A percentile compares a stretch with the other conserved stretches of the same genome.
Evolutionary conservation across 2,113 vertebrate genomes (phyloP).

Genomic region (Dasyurus viverrinus): DNA sequence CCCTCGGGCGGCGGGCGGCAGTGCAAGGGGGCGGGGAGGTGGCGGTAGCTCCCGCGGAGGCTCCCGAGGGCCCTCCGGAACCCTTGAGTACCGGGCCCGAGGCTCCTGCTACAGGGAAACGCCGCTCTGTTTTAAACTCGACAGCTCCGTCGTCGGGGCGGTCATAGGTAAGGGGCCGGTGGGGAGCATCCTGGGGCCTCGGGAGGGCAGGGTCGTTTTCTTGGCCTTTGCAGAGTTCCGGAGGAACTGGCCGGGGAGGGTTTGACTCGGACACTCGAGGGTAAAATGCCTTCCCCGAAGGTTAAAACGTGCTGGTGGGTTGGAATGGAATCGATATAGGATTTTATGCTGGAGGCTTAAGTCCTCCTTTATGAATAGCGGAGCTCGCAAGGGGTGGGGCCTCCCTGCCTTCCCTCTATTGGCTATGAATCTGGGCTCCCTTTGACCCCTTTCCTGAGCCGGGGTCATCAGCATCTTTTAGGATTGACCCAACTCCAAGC

Average conservation of each 20-base stretch:
- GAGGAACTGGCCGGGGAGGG: too few relatives aligned
- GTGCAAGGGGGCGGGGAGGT: constrained; percentile 9
- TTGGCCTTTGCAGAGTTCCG: not conserved
- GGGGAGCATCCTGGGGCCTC: not conserved
- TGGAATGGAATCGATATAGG: not conserved
- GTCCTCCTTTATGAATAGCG: not conserved
- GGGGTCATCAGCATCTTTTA: not conserved
- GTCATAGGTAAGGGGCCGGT: constrained; percentile 87
- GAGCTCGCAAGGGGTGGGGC: not conserved
- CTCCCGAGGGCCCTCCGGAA: not conserved
- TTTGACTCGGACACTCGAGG: not conserved
- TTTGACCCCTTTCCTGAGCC: not conserved
- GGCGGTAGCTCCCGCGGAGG: not conserved
- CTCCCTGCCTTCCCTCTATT: not conserved
- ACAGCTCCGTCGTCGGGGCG: constrained; percentile 82
- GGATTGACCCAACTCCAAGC: not conserved
- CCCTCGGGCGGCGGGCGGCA: constrained; percentile 16
- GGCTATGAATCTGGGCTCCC: not conserved
- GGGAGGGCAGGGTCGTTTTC: not conserved
- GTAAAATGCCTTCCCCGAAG: not conserved
- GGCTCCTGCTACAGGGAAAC: not conserved
- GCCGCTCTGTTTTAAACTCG: constrained; percentile 83
- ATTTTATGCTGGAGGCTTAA: not conserved
- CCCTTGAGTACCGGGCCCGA: not conserved
- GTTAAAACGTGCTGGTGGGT: not conserved